Evolutionary conservation across 2,113 vertebrate genomes (phyloP).

Genomic region (Actenoides hombroni): DNA sequence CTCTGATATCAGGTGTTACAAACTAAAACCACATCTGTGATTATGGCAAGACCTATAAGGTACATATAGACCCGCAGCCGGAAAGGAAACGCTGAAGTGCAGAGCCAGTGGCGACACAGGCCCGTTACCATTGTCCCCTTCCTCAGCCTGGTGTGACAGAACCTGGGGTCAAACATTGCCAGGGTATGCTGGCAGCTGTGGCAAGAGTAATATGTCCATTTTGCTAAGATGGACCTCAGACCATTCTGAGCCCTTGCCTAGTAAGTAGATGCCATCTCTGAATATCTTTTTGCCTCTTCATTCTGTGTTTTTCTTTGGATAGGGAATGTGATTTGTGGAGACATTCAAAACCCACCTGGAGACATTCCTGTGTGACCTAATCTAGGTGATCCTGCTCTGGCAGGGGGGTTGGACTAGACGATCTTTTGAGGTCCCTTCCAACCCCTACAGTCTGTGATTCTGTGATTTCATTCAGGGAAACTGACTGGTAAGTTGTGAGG

Average conservation of each 20-base stretch:
- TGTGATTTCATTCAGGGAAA: not conserved
- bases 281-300: not conserved
- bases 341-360: no score
- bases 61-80: not conserved
- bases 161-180: not conserved
- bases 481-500: not conserved
- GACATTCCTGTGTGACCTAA: no score
- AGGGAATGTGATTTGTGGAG: not conserved
- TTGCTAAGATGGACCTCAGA: not conserved
- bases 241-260: not conserved
- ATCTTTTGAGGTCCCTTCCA: no score
- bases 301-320: not conserved
- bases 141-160: not conserved
- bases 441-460: no score
- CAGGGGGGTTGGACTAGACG: no score
- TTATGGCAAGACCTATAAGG: not conserved
- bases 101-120: not conserved
- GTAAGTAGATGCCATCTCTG: not conserved
- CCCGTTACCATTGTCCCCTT: not conserved
- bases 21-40: not conserved
- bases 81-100: not conserved
- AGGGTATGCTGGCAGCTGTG: not conserved
- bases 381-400: no score
- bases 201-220: not conserved
- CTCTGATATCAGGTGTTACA: not conserved